Evolutionary conservation across 2,888 invertebrate species (phyloP), one percentile per base, ranked within the genome.

Genomic region (Beris morrisii): DNA sequence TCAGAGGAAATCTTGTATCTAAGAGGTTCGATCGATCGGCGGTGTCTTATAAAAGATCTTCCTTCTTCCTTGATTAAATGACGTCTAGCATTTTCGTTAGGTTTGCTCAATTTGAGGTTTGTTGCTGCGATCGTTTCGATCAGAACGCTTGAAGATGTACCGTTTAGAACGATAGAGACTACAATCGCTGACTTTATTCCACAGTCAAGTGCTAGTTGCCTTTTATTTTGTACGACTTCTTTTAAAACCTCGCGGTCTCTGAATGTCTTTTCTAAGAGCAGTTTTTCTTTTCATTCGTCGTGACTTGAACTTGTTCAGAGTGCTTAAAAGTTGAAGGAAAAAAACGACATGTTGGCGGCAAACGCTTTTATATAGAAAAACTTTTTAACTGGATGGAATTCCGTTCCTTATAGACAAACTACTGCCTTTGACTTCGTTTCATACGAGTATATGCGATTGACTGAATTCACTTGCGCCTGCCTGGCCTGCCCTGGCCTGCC

Each of bases 321-420:
- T 53, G 53, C 53, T 53, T 30, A n/a, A 30, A 31, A 53, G 31
- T 30, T 28, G 9, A 11, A 6, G 4, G 7, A 28, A 53, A 53
- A 31, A 53, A 53, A 53, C 28, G 50, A 50, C 15, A 13, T 15
- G 28, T 28, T 58, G 57, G 44, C 57, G 57, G 57, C 57, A 58
- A 58, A 22, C 30, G 57, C 57, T 58, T 58, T 58, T 58, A 58
- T 45, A 38, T 38, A 53, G 53, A 53, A 53, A 53, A 53, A 53
- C 30, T 54, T 31, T 31, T n/a, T 30, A 28, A 28, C 28, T 28
- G n/a, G 28, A 15, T 56, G 56, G 56, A 56, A 56, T 56, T 58
- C 45, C 57, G 57, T 45, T 38, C 38, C 38, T 38, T 38, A 38
- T 38, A 38, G 9, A 5, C 38, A 22, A 22, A 22, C 22, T 22